Evolutionary conservation across 2,797 vertebrate species (phyloP).

Genomic region (Dermochelys coriacea): DNA sequence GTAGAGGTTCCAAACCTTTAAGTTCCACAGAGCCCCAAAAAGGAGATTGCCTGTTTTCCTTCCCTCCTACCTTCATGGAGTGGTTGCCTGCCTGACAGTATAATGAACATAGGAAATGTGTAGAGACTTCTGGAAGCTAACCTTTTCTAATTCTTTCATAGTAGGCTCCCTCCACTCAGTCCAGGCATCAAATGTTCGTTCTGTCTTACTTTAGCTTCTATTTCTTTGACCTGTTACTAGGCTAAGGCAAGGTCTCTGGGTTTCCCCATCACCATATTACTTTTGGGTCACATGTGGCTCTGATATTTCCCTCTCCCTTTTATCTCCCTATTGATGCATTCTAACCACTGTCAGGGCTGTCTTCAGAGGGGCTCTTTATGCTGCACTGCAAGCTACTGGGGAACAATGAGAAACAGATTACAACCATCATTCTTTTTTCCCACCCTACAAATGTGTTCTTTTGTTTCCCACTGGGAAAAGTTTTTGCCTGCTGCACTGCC

Average conservation of each 20-base stretch:
- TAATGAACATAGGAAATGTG: not conserved
- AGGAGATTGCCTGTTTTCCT: not conserved
- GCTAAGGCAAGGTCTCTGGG: not conserved
- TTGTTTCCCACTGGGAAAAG: not conserved
- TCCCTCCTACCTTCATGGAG: not conserved
- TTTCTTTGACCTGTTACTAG: not conserved
- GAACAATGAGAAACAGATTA: not conserved
- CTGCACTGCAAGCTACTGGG: not conserved
- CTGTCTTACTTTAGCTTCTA: rapidly evolving
- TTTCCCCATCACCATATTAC: not conserved
- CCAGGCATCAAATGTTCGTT: not conserved
- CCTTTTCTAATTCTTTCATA: not conserved
- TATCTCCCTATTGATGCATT: conserved; percentile 10
- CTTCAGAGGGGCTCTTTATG: conserved; percentile 1
- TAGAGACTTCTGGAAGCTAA: not conserved
- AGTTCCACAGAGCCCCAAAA: not conserved
- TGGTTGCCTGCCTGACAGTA: not conserved
- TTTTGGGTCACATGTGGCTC: not conserved
- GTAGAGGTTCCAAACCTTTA: not conserved
- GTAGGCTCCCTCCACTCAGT: not conserved
- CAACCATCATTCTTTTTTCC: not conserved
- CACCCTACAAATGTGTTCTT: not conserved
- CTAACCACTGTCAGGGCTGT: not conserved
- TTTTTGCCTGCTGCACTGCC: not conserved
- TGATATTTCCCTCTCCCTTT: not conserved